Base-by-base conservation (phyloP, 1,140 invertebrate species). In the Danaus plexippus region DNA sequence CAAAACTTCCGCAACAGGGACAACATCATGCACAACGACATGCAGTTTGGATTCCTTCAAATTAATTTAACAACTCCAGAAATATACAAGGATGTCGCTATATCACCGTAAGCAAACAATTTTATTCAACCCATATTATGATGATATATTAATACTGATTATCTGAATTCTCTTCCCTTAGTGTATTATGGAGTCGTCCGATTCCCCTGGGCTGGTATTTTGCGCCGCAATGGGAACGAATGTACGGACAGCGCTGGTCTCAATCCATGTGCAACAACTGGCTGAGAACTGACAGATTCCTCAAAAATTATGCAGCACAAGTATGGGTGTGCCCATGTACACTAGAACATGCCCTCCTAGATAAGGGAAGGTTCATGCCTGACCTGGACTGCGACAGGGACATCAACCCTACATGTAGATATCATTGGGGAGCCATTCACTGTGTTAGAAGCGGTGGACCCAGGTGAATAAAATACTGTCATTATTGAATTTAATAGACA, bases 121-220 rank as follows among this genome's bases (percentile, higher is more conserved):
- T 49, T 54, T 52, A n/a, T 41, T 9, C 43, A 13, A 43, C 0
- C 43, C 2, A n/a, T n/a, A n/a, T n/a, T n/a, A n/a, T n/a, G n/a
- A n/a, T n/a, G 32, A 53, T 56, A 22, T 45, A 9, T 15, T 51
- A 11, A 52, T 43, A 46, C 46, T 45, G 44, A 51, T 61, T 4
- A 47, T 57, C 61, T 54, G 11, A 61, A 66, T 61, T 54, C 66
- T 32, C 22, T 32, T 32, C 22, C 69, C 70, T 11, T 73, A 95
- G 94, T 1, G 85, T 93, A 1, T 85, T 97, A 1, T 98, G 96
- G 96, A 96, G 95, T 73, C 90, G 92, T 43, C 96, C 96, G 0
- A 94, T 98, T 65, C 96, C 97, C 0, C 78, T 98, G 4, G 96
- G 88, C 0, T 98, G 97, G 97, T 98, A 97, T 73, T 97, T 97